Base-by-base conservation (phyloP, 2,797 vertebrate species). In the Vultur gryphus region DNA sequence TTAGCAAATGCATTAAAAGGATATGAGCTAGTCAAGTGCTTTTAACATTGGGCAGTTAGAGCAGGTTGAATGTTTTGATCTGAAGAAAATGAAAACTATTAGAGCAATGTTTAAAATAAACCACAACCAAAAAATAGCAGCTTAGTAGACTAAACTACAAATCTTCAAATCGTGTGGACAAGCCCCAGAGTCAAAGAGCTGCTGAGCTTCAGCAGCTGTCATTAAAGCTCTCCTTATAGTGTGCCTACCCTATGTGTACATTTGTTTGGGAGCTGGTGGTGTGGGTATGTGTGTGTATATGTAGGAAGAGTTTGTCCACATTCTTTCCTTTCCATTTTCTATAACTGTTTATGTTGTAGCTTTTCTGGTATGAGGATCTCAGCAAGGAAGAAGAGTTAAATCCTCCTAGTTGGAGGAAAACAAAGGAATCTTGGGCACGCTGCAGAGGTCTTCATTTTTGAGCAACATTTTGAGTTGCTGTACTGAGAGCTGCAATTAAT, bases 181-280 rank as follows among this genome's bases (percentile, higher is more conserved):
- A 66, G 41, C 41, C 35, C 11, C 31, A 18, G 37, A 61, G 39
- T 31, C 41, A 35, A 21, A 66, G 61, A 79, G 20, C 43, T 66
- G 62, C 24, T 88, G 84, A 81, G 24, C 66, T 52, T 33, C 29
- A 58, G 39, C 43, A 69, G 43, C 5, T 19, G 37, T 23, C 7
- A 3, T 39, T 37, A 16, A 44, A 73, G 39, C 48, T n/a, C 14
- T 18, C 29, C 17, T 76, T 26, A 18, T 10, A 10, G 43, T 16
- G 15, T 25, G 14, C 23, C 24, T 26, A 5, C 19, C 51, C 49
- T 51, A 4, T 13, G 20, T 37, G 39, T 28, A 0, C 26, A 2
- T 67, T 31, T 80, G 44, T 33, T 6, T 66, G 72, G 44, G 51
- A 69, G 69, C 46, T 85, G 71, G 4, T 26, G 64, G 4, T 71